Evolutionary conservation across 2,113 vertebrate genomes (phyloP), one percentile per base, ranked within the genome.

Genomic region (Engraulis encrasicolus): DNA sequence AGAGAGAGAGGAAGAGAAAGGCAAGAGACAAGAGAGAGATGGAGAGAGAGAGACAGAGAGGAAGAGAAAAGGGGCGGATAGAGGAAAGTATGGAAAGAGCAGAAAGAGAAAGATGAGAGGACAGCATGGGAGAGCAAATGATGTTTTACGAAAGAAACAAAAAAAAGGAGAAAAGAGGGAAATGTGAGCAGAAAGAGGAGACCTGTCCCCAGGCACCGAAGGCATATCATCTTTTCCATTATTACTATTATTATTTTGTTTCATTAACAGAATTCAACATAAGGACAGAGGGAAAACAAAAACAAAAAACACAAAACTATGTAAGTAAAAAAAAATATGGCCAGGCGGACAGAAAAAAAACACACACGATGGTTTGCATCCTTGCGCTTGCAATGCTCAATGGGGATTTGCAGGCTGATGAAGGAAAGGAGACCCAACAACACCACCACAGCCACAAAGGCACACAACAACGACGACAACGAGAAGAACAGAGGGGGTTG

Each of bases 61-160:
- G 2, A 49, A 50, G 77, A 84, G 66, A 78, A 82, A 45, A 79
- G 71, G 83, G 86, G 85, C 11, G 27, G 37, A 82, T 50, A 74
- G 77, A 90, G 86, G 85, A 88, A 74, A 89, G 78, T 50, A 38
- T 81, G 50, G 82, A 79, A 40, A 86, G 84, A 37, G 78, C 81
- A 87, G 78, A 61, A 77, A 71, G 83, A 81, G 84, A 82, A 71
- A 45, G 81, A 77, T 50, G 61, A 9, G 74, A 86, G 74, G 31
- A 77, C 12, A 74, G 66, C 66, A 74, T 74, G 66, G 66, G 34
- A 34, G 31, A 74, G 66, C 66, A 1, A n/a, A 31, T 74, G 23
- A 2, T 74, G 66, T 74, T 74, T 74, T 74, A 34, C 40, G 40
- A 45, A 45, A 45, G 40, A 45, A 45, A 45, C 3, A 15, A 31